Evolutionary conservation across 2,113 vertebrate genomes (phyloP).

Genomic region (Delphinapterus leucas): DNA sequence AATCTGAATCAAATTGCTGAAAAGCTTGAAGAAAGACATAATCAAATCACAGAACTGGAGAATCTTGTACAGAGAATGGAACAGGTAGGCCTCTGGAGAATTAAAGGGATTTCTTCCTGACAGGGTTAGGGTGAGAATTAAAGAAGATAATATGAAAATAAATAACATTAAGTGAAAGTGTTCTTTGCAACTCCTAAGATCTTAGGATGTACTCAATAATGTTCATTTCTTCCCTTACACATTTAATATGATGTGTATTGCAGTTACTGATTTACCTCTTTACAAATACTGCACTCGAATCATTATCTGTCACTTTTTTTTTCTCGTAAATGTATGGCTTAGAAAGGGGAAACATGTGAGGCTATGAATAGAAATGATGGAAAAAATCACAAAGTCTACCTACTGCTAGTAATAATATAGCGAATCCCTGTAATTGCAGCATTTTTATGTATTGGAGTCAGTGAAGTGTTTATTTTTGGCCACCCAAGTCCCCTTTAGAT

Average conservation of each 20-base stretch:
- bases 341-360: background rate
- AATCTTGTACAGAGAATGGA: slow-evolving; percentile 81
- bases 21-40: slow-evolving; percentile 72
- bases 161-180: background rate
- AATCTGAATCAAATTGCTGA: slow-evolving; percentile 47
- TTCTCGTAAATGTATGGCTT: background rate
- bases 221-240: background rate
- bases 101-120: background rate
- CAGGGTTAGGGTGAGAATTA: background rate
- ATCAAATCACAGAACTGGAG: slow-evolving; percentile 73
- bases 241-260: background rate
- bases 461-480: background rate
- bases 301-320: background rate
- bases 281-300: background rate
- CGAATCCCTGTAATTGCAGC: background rate
- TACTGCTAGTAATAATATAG: background rate
- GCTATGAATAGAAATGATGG: background rate
- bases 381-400: background rate
- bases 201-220: background rate
- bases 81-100: slow-evolving; percentile 57
- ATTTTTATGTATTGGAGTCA: background rate
- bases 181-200: background rate
- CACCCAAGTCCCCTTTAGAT: background rate
- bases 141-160: background rate
- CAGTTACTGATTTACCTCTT: background rate